Base-by-base conservation (phyloP, 2,113 vertebrate genomes). In the Platichthys stellatus region DNA sequence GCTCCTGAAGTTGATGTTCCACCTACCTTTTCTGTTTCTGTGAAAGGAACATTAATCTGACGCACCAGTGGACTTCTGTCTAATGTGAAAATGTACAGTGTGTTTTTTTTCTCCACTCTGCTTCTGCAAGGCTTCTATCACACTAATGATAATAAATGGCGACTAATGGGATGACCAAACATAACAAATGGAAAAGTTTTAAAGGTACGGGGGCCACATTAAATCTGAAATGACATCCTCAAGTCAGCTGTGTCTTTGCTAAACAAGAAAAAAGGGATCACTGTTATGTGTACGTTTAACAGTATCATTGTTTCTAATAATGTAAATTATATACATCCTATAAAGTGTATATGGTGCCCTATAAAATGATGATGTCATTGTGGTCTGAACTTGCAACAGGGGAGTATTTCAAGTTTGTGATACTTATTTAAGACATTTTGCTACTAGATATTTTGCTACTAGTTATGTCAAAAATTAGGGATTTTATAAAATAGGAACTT, bases 111-210 rank as follows among this genome's bases (percentile, higher is more conserved):
- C 70, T 93, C 3, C 18, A 17, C 57, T 56, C 74, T 95, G 93
- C 89, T 92, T 95, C 94, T 95, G 95, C 89, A 90, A 96, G 90
- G 91, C 95, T 97, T 96, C 96, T 95, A 95, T 96, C 89, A 90
- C 81, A 45, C 96, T 98, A 98, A 98, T 98, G 97, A 99, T 98
- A 97, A 98, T 95, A 97, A 98, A 98, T 99, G 97, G 96, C 96
- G 95, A 96, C 97, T 98, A 98, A 98, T 98, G 96, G 97, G 96
- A 97, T 97, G 97, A 96, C 97, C 97, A 98, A 98, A 97, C 96
- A 97, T 97, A 98, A 99, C 97, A 98, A 97, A 99, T 99, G 97
- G 96, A 96, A 43, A 97, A 97, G 95, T 97, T 98, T 98, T 97
- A 97, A 65, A 96, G 93, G 90, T 95, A 94, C 90, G 95, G 95